Conservation (phyloP, 1,140 invertebrate species). For the Macrobrachium rosenbergii region DNA sequence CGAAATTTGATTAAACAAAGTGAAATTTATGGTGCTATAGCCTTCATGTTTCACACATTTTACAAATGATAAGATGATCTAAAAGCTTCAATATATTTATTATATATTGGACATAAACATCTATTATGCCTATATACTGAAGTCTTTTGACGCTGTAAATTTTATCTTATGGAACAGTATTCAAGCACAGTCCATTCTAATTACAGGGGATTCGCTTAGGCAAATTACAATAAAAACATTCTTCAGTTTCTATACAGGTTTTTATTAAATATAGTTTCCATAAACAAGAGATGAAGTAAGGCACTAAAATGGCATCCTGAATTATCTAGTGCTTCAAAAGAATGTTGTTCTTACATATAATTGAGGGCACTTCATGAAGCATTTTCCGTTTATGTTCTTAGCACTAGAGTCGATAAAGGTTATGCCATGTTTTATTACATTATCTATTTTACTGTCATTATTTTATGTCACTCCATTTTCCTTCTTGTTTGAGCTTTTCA, state of each 20-base stretch:
- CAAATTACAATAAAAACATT: not conserved
- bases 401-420: too few relatives aligned
- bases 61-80: too few relatives aligned
- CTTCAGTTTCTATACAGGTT: conserved; percentile 3
- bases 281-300: not conserved
- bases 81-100: too few relatives aligned
- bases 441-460: too few relatives aligned
- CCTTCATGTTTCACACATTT: too few relatives aligned
- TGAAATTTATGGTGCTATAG: too few relatives aligned
- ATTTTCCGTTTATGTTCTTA: not conserved
- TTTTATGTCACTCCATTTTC: not conserved
- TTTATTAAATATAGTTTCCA: conserved; percentile 13
- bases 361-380: not conserved
- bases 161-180: too few relatives aligned
- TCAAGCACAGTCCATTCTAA: not conserved
- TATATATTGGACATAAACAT: too few relatives aligned
- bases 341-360: not conserved
- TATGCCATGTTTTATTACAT: too few relatives aligned
- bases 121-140: too few relatives aligned
- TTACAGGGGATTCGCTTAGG: not conserved
- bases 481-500: not conserved
- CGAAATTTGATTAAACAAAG: too few relatives aligned
- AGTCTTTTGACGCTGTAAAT: too few relatives aligned
- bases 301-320: not conserved
- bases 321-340: not conserved